Evolutionary conservation across 2,888 invertebrate genomes (phyloP).

Genomic region (Nemurella pictetii): DNA sequence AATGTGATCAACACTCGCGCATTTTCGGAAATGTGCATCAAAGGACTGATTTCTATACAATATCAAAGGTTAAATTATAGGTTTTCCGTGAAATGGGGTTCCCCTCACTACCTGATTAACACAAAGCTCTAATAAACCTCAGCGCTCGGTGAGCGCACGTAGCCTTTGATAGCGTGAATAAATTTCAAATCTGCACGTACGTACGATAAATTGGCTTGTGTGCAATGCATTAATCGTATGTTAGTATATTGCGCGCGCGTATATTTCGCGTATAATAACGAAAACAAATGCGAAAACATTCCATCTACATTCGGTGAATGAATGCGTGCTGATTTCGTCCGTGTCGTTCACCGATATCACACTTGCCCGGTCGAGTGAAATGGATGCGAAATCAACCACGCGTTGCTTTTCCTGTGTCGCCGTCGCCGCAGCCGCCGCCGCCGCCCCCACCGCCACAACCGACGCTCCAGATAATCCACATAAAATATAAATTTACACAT

Average conservation of each 20-base stretch:
- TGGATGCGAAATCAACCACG: neutral
- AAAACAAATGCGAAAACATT: neutral
- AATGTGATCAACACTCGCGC: neutral
- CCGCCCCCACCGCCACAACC: too few relatives aligned
- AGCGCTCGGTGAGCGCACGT: neutral
- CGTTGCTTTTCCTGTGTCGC: neutral
- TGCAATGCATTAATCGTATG: neutral
- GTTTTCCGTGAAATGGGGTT: neutral
- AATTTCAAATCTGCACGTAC: neutral
- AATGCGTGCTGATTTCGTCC: neutral
- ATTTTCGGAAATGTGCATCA: neutral
- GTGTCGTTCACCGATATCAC: neutral
- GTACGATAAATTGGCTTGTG: neutral
- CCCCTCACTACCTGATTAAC: neutral
- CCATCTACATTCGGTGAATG: neutral
- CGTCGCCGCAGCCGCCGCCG: too few relatives aligned
- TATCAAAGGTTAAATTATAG: slow-evolving; percentile 9
- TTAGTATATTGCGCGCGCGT: neutral
- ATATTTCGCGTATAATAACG: neutral
- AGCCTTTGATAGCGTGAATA: slow-evolving; percentile 6
- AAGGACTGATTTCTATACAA: neutral
- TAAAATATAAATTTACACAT: neutral
- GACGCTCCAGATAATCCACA: neutral
- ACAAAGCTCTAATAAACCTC: slow-evolving; percentile 8
- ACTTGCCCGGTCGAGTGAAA: neutral